phyloP scores from a whole-genome alignment of 2,113 vertebrate genomes.

The Cisticola juncidis region DNA sequence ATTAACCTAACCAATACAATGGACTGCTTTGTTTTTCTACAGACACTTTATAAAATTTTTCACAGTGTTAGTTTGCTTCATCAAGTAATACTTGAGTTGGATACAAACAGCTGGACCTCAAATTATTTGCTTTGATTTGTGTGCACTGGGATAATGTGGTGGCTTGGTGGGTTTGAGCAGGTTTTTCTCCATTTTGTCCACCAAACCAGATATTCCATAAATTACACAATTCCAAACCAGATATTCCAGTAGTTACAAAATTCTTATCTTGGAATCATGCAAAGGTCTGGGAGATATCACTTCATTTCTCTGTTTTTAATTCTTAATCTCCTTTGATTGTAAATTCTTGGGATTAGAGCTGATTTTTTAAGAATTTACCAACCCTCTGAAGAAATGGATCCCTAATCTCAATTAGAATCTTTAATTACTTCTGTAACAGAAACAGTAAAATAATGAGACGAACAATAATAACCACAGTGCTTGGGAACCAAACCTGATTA shows the following conservation, averaged over 20 bases:
- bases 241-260: neutral
- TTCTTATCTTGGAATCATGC: neutral
- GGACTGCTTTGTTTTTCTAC: neutral
- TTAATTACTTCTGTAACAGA: neutral
- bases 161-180: accelerated
- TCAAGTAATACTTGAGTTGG: neutral
- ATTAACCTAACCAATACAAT: neutral
- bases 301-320: neutral
- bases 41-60: accelerated
- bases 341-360: neutral
- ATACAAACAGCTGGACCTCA: neutral
- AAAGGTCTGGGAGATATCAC: neutral
- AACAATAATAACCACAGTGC: neutral
- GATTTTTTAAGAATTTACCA: neutral
- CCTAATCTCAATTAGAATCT: neutral
- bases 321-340: neutral
- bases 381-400: neutral
- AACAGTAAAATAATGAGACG: neutral
- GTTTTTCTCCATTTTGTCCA: neutral
- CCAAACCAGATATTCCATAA: neutral
- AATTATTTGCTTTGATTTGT: neutral
- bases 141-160: accelerated
- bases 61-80: neutral
- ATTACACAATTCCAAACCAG: neutral
- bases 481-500: neutral